phyloP scores from a whole-genome alignment of 2,797 vertebrate genomes.

The Microtus californicus region DNA sequence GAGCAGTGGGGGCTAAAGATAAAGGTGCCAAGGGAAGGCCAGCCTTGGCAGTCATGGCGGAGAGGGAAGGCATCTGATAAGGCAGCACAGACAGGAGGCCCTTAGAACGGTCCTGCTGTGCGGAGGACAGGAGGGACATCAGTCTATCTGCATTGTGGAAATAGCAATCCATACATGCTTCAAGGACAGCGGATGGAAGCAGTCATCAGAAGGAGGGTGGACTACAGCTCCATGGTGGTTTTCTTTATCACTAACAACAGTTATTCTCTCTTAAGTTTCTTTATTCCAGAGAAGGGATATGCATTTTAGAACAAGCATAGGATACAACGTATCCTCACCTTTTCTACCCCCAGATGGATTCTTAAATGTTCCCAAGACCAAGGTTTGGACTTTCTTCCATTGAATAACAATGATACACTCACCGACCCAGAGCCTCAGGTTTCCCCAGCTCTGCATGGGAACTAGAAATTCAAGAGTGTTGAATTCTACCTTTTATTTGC shows the following conservation, averaged over 20 bases:
- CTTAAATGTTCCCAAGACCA: constrained; percentile 4
- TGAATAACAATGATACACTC: neutral
- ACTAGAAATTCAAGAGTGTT: neutral
- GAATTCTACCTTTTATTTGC: constrained; percentile 40
- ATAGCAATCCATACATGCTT: neutral
- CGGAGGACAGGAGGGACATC: neutral
- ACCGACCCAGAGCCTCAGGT: neutral
- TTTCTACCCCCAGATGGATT: constrained; percentile 28
- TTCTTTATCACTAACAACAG: constrained; percentile 12
- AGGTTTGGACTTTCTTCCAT: neutral
- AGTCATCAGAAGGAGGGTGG: constrained; percentile 1
- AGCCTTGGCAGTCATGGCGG: constrained; percentile 35
- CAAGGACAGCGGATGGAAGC: constrained; percentile 23
- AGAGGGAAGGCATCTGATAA: constrained; percentile 46
- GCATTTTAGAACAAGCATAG: neutral
- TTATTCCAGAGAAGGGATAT: neutral
- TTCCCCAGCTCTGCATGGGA: constrained; percentile 14
- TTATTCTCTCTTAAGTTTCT: neutral
- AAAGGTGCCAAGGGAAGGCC: constrained; percentile 60
- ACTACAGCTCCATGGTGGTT: neutral
- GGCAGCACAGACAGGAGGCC: neutral
- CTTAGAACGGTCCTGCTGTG: constrained; percentile 30
- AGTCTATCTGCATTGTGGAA: constrained; percentile 28
- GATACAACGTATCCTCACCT: constrained; percentile 28
- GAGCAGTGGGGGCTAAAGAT: constrained; percentile 69